Evolutionary conservation across 2,888 invertebrate species (phyloP), one percentile per base, ranked within the genome.

Genomic region (Hyposoter didymator): DNA sequence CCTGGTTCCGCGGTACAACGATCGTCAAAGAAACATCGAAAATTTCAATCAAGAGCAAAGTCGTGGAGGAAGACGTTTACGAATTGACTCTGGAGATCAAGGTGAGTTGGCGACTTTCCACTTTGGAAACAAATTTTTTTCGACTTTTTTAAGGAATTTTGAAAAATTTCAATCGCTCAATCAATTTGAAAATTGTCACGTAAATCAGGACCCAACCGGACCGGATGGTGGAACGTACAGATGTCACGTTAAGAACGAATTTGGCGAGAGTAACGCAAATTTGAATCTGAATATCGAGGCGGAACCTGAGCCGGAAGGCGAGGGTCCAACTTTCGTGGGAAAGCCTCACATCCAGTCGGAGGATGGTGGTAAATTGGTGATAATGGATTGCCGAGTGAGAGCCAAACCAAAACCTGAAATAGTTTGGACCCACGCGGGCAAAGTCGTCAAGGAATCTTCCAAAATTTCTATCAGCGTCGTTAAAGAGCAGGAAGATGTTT

Each of bases 201-300:
- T 70, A 87, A 85, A 94, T 52, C 91, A 98, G 97, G 97, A 97
- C 93, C 97, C 97, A 32, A 95, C 96, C 73, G 96, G 96, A 86
- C 95, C 96, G 32, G 98, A 98, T 92, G 97, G 97, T 85, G 98
- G 98, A 59, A 96, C 97, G 55, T 98, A 98, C 94, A 97, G 98
- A 93, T 99, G 99, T 94, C 97, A 98, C 94, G 98, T 99, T 85
- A 97, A 97, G 94, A 99, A 99, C 94, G 98, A 98, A 94, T 98
- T 96, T 93, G 99, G 99, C 87, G 99, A 99, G 95, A 98, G 98
- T 91, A 99, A 99, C 94, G 99, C 99, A 87, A 99, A 99, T 94
- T 95, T 99, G 78, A 99, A 99, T 92, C 95, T 99, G 82, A 99
- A 99, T 94, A 99, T 99, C 94, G 99, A 99, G 95, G 98, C 99